Evolutionary conservation across 2,888 invertebrate species (phyloP).

Genomic region (Synergus japonicus): DNA sequence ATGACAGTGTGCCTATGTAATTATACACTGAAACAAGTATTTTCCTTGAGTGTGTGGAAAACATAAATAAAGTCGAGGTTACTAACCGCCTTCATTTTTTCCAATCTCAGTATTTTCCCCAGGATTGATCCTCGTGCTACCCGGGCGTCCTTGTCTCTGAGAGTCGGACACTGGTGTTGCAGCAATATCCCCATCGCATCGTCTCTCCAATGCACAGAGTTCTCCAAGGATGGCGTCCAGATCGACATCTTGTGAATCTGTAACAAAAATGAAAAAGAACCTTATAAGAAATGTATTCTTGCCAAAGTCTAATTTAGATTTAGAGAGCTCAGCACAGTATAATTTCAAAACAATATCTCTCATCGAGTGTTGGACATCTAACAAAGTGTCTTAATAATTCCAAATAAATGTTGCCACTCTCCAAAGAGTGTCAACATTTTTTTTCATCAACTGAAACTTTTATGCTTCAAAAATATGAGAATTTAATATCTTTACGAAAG

Average conservation of each 20-base stretch:
- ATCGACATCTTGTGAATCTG: conserved; percentile 97
- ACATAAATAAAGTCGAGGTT: conserved; percentile 36
- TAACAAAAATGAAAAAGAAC: conserved; percentile 46
- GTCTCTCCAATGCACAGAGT: conserved; percentile 92
- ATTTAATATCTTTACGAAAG: not conserved
- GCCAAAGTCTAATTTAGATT: not conserved
- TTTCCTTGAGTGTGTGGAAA: not conserved
- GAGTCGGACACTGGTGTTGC: conserved; percentile 71
- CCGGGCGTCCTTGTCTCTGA: conserved; percentile 71
- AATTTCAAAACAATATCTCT: not conserved
- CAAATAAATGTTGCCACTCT: not conserved
- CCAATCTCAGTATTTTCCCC: conserved; percentile 72
- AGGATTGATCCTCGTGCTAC: conserved; percentile 70
- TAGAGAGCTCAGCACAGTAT: not conserved
- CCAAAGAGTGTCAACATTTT: not conserved
- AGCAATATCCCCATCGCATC: conserved; percentile 78
- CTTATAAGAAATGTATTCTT: conserved; percentile 17
- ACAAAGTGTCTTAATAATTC: not conserved
- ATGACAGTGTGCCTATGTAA: not conserved
- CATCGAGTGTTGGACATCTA: not conserved
- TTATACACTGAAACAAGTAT: not conserved
- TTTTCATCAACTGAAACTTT: not conserved
- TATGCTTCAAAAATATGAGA: not conserved
- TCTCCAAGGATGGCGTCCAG: conserved; percentile 98
- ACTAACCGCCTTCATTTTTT: conserved; percentile 59